Conservation (phyloP, 92 coral and sea anemone genomes). For the Actinostola sp. region DNA sequence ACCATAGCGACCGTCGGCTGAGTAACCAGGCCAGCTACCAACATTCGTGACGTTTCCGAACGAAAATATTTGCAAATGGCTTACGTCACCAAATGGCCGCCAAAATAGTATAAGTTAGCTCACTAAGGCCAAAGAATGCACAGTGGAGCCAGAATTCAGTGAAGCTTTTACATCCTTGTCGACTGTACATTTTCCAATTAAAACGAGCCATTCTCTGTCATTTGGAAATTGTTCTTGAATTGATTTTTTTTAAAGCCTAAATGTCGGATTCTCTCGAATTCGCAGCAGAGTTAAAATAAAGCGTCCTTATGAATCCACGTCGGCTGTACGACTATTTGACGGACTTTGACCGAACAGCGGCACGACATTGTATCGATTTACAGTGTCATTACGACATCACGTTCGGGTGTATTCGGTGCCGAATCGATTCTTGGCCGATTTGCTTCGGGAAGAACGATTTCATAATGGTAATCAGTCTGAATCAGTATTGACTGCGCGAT, state of each 20-base stretch:
- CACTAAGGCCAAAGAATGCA: no score
- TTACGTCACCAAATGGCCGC: no score
- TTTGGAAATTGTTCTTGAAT: slow-evolving; percentile 5
- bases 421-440: slow-evolving; percentile 1
- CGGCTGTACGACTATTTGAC: slow-evolving; percentile 17
- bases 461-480: neutral
- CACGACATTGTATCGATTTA: slow-evolving; percentile 12
- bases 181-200: no score
- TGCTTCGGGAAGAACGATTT: slow-evolving; percentile 4
- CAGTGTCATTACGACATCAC: neutral
- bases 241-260: neutral
- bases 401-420: slow-evolving; percentile 2
- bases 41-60: neutral
- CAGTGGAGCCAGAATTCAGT: no score
- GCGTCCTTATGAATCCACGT: neutral
- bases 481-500: slow-evolving; percentile 5
- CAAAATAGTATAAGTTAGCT: no score
- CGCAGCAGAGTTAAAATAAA: slow-evolving; percentile 1
- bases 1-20: slow-evolving; percentile 2
- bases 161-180: no score
- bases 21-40: neutral
- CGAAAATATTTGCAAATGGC: no score
- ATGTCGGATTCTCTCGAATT: slow-evolving; percentile 1
- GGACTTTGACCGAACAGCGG: neutral
- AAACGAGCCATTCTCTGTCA: no score